Base-by-base conservation (phyloP, 2,888 invertebrate genomes). In the Rhingia rostrata region DNA sequence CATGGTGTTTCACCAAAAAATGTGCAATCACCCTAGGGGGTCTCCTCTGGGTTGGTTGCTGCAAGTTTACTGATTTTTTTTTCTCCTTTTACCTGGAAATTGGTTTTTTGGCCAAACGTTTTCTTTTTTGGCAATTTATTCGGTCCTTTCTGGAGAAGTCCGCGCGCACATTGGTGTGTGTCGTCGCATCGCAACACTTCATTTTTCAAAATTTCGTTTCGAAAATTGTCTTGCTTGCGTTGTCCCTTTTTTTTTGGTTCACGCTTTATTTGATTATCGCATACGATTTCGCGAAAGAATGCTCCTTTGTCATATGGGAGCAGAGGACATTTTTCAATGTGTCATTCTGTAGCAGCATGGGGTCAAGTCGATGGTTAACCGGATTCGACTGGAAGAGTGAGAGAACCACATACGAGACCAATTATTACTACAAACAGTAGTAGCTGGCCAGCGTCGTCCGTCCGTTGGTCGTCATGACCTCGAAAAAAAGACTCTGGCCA, bases 81-180 rank as follows among this genome's bases (percentile, higher is more conserved):
- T 54, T 22, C 22, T 22, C 22, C 1, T 54, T 70, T 80, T 84
- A 84, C 84, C 74, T 80, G 80, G 80, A 80, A 80, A 80, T 84
- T 66, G 64, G 80, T 80, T 74, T n/a, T 22, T 60, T 64, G 58
- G 47, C 35, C 69, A 80, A 60, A 70, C 70, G 79, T 54, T 80
- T 84, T 79, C n/a, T 35, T 56, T 56, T 72, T 79, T 58, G 83
- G 79, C 79, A 83, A 83, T 79, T 83, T 79, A 83, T 84, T 84
- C 69, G 83, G 79, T 58, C 72, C 80, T 84, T 84, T 74, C 49
- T 33, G 73, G 14, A 60, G 58, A 69, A 58, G 63, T 74, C 49
- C 39, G 64, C 64, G 22, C n/a, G 64, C 64, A 63, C 43, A 70
- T 54, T 53, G 60, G 32, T 37, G 6, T 54, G 39, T 79, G 80